Percentiles rank a stretch among this genome's conserved stretches.
Evolutionary conservation across 2,113 vertebrate species (phyloP).

Genomic region (Mesembrinibis cayennensis): DNA sequence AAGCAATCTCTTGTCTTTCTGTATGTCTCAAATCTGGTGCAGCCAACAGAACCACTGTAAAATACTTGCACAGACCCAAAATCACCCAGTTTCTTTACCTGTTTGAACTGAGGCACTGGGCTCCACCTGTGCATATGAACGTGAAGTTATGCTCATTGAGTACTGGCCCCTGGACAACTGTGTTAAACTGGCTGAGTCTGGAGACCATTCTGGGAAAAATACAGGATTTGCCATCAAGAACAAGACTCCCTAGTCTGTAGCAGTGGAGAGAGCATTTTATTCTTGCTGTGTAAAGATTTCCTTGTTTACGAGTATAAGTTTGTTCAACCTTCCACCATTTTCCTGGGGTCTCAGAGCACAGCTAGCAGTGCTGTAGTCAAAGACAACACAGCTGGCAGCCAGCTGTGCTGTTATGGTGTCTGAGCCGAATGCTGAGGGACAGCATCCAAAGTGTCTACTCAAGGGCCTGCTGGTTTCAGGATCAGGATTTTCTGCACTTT

Average conservation of each 20-base stretch:
- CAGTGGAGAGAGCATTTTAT: neutral
- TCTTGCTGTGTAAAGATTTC: neutral
- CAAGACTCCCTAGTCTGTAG: neutral
- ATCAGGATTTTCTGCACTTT: neutral
- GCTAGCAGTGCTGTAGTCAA: neutral
- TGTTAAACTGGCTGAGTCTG: neutral
- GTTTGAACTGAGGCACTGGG: neutral
- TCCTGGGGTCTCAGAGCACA: neutral
- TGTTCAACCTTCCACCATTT: neutral
- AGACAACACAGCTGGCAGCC: neutral
- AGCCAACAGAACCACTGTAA: neutral
- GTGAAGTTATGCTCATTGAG: accelerated
- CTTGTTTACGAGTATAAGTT: neutral
- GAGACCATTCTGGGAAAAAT: neutral
- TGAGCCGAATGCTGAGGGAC: neutral
- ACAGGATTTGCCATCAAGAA: neutral
- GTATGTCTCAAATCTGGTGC: neutral
- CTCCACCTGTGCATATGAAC: neutral
- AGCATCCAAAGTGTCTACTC: neutral
- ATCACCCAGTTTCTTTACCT: neutral
- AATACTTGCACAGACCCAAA: neutral
- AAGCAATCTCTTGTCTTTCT: neutral
- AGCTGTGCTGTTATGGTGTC: neutral
- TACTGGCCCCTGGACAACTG: neutral
- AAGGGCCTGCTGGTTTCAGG: neutral